These are phyloP conservation scores for Dipodomys stephensi DNA, from an alignment of 2,113 vertebrate genomes.

Conservation along the genomic window DNA sequence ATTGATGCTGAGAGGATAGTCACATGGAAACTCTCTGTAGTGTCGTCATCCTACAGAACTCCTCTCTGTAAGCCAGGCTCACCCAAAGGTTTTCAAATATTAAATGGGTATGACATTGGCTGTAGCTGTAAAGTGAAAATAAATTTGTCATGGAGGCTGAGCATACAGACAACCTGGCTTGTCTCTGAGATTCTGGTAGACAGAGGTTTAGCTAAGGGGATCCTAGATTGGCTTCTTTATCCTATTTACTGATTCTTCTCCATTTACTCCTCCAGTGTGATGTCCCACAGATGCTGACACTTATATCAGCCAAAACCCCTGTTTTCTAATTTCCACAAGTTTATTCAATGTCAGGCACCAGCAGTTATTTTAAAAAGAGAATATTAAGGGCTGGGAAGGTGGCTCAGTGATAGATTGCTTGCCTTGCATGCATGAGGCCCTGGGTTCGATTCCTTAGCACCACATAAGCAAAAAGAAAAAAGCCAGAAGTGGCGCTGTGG, in stretches of 20 bases:
- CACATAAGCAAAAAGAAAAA: too few relatives aligned
- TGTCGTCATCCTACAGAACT: neutral
- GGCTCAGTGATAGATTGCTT: too few relatives aligned
- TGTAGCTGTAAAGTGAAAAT: neutral
- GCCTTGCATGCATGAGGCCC: too few relatives aligned
- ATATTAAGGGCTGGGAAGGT: neutral
- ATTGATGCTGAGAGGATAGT: neutral
- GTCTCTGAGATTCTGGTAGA: neutral
- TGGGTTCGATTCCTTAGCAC: too few relatives aligned
- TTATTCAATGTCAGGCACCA: neutral
- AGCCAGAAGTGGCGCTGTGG: too few relatives aligned
- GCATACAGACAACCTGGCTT: neutral
- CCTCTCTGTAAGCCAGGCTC: neutral
- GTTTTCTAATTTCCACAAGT: neutral
- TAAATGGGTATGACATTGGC: neutral
- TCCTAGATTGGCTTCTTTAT: neutral
- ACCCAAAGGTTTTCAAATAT: neutral
- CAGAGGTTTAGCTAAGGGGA: too few relatives aligned
- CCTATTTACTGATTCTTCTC: neutral
- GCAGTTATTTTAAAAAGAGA: neutral
- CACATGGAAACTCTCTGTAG: fast-evolving
- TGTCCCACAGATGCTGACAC: neutral
- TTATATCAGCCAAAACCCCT: too few relatives aligned
- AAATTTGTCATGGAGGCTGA: neutral
- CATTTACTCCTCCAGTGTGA: neutral